These are phyloP conservation scores for Temnothorax longispinosus DNA, from an alignment of 1,140 invertebrate species.

Conservation along the genomic window DNA sequence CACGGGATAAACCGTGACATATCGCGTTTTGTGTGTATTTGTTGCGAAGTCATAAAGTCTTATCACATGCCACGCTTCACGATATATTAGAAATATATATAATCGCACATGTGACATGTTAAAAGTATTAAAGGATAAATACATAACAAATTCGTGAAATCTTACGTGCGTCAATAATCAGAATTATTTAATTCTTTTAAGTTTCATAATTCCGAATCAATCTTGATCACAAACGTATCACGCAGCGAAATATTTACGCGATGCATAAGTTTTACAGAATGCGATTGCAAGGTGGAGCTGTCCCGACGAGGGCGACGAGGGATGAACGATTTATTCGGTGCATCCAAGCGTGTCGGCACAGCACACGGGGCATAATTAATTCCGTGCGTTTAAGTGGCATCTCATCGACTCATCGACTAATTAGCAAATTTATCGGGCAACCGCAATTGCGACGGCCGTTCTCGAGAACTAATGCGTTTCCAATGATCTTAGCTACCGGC, in stretches of 20 bases:
- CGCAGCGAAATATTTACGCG: slow-evolving; percentile 3
- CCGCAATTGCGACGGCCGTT: slow-evolving; percentile 30
- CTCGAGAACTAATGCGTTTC: slow-evolving; percentile 18
- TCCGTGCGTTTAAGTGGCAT: slow-evolving; percentile 45
- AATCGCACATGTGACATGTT: background rate
- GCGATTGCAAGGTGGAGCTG: background rate
- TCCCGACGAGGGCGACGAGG: background rate
- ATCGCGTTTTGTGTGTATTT: slow-evolving; percentile 36
- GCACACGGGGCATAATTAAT: slow-evolving; percentile 51
- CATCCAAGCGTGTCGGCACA: background rate
- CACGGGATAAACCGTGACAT: slow-evolving; percentile 35
- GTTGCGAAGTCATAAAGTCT: slow-evolving; percentile 19
- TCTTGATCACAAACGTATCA: background rate
- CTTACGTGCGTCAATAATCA: background rate
- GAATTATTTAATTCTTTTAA: background rate
- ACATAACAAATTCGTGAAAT: background rate
- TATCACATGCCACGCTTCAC: background rate
- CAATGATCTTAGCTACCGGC: slow-evolving; percentile 37
- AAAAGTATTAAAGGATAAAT: background rate
- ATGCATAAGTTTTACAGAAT: background rate
- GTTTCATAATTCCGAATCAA: background rate
- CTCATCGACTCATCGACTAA: slow-evolving; percentile 69
- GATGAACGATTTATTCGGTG: slow-evolving; percentile 40
- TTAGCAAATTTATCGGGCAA: slow-evolving; percentile 60
- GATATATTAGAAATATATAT: background rate